phyloP scores from a whole-genome alignment of 2,113 vertebrate species.

The Neogale vison region DNA sequence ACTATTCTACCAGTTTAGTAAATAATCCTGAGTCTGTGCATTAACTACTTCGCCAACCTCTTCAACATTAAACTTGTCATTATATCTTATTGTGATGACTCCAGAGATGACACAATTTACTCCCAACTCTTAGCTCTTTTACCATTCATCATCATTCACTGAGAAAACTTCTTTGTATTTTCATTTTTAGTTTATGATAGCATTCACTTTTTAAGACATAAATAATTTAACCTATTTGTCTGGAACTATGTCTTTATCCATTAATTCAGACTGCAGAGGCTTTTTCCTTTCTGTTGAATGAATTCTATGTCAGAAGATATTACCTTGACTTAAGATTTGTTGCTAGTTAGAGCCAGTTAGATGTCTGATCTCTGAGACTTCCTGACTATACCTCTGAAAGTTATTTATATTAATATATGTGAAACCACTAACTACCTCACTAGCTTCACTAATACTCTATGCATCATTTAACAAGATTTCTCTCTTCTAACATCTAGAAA shows the following conservation, averaged over 20 bases:
- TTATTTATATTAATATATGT: not conserved
- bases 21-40: not conserved
- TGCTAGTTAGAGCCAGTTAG: not conserved
- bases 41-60: not conserved
- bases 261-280: not conserved
- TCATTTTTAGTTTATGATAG: not conserved
- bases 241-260: not conserved
- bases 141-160: not conserved
- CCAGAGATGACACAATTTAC: not conserved
- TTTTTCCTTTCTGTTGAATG: not conserved
- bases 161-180: not conserved
- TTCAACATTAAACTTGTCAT: not conserved
- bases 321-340: not conserved
- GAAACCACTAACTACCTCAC: not conserved
- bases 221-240: slow-evolving; percentile 18
- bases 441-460: slow-evolving; percentile 1
- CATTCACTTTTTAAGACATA: slow-evolving; percentile 1
- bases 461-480: slow-evolving; percentile 16
- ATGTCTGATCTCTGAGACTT: not conserved
- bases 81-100: not conserved
- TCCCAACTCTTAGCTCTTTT: not conserved
- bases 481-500: not conserved
- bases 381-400: not conserved
- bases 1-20: not conserved
- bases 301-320: not conserved